A percentile compares a stretch with the other conserved stretches of the same genome.
These are phyloP conservation scores for Acanthoscelides obtectus DNA, from an alignment of 2,888 invertebrate species.

Conservation along the genomic window DNA sequence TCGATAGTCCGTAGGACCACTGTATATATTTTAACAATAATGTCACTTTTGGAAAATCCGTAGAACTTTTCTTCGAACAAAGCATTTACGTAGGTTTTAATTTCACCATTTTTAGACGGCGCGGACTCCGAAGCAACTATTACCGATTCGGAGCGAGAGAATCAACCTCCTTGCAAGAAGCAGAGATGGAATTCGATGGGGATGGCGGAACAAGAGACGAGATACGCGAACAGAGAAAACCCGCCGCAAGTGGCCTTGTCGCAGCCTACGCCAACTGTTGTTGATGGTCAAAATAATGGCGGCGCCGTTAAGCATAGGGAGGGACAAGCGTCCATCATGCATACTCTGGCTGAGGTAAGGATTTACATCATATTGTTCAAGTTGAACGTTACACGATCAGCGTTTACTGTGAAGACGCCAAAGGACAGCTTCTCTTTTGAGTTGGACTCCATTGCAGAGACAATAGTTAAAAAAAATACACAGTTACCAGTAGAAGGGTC, in stretches of 20 bases:
- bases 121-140: slow-evolving; percentile 13
- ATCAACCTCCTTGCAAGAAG: slow-evolving; percentile 17
- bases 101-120: slow-evolving; percentile 2
- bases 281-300: not conserved
- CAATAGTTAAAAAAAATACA: too few species aligned
- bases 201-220: slow-evolving; percentile 48
- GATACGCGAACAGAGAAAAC: slow-evolving; percentile 30
- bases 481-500: too few species aligned
- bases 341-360: not conserved
- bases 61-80: too few species aligned
- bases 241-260: slow-evolving; percentile 37
- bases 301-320: not conserved
- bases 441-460: too few species aligned
- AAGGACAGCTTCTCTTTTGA: too few species aligned
- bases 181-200: slow-evolving; percentile 32
- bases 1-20: too few species aligned
- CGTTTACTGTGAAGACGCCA: too few species aligned
- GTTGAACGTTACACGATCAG: too few species aligned
- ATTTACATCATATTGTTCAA: too few species aligned
- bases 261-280: slow-evolving; percentile 67
- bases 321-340: not conserved
- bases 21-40: too few species aligned
- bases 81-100: too few species aligned
- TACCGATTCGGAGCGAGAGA: slow-evolving; percentile 7
- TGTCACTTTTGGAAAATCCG: too few species aligned